Conservation (phyloP, 2,113 vertebrate genomes). For the Psittacara wagleri region DNA sequence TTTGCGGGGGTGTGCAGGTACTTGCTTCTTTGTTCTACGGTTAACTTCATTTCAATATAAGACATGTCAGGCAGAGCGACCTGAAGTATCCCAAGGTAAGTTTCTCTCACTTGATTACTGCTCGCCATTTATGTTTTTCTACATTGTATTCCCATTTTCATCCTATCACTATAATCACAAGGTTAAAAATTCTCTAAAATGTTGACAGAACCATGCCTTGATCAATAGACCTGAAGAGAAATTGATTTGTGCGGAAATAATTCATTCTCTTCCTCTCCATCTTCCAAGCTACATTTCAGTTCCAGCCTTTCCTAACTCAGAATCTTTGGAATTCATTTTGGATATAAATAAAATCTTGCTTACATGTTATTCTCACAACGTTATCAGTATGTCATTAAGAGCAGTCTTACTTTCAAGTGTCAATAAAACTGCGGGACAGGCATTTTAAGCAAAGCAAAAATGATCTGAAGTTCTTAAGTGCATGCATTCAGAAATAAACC, state of each 20-base stretch:
- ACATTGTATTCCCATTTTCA: neutral
- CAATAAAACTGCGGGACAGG: neutral
- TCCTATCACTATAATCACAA: neutral
- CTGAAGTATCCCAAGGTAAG: neutral
- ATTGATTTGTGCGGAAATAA: neutral
- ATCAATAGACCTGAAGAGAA: neutral
- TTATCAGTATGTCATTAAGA: neutral
- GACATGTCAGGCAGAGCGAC: accelerated
- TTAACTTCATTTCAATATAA: neutral
- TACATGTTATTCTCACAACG: neutral
- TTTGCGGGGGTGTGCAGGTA: neutral
- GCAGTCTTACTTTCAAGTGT: neutral
- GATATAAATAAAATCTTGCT: neutral
- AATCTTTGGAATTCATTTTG: neutral
- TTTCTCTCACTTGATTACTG: neutral
- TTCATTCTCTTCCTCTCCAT: neutral
- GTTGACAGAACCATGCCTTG: neutral
- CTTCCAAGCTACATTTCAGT: neutral
- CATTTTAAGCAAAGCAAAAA: neutral
- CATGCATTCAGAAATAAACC: neutral
- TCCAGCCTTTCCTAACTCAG: neutral
- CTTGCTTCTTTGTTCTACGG: neutral
- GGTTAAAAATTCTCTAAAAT: neutral
- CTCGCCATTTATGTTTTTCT: neutral
- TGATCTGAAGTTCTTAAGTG: neutral